These are phyloP conservation scores for Polypterus senegalus DNA, from an alignment of 2,113 vertebrate genomes.

Conservation along the genomic window DNA sequence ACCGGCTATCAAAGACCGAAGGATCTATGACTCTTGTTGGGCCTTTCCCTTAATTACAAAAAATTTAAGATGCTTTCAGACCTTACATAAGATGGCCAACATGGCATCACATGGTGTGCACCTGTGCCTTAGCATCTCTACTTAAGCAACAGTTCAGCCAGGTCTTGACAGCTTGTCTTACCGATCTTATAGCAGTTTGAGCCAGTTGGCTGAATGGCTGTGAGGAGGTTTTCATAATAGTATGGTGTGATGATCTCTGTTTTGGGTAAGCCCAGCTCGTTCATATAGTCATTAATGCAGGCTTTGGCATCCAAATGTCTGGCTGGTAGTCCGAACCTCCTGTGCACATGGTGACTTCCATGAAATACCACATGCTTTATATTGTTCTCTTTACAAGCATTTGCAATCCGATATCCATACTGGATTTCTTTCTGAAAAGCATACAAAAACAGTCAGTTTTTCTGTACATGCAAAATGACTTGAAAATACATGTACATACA, in stretches of 20 bases:
- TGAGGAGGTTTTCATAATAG: slow-evolving; percentile 15
- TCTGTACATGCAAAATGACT: background rate
- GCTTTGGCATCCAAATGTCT: slow-evolving; percentile 16
- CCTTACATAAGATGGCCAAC: no score
- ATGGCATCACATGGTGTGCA: no score
- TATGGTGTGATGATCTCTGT: slow-evolving; percentile 13
- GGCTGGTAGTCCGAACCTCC: slow-evolving; percentile 12
- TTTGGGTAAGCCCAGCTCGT: slow-evolving; percentile 10
- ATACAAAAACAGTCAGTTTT: background rate
- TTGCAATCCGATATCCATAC: slow-evolving; percentile 7
- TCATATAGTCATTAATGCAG: slow-evolving; percentile 12
- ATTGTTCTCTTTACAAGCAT: slow-evolving; percentile 4
- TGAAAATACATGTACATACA: no score
- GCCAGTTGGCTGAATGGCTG: slow-evolving; percentile 11
- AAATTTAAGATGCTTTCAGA: no score
- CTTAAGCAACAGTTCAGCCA: no score
- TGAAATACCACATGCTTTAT: slow-evolving; percentile 8
- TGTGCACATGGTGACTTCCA: slow-evolving; percentile 15
- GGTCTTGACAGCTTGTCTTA: slow-evolving; percentile 1
- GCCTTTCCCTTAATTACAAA: no score
- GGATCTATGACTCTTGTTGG: no score
- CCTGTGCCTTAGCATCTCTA: no score
- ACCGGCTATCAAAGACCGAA: no score
- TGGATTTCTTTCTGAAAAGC: slow-evolving; percentile 11
- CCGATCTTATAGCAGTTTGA: slow-evolving; percentile 11